Base-by-base conservation (phyloP, 2,888 invertebrate species). In the Eupithecia pulchellata region DNA sequence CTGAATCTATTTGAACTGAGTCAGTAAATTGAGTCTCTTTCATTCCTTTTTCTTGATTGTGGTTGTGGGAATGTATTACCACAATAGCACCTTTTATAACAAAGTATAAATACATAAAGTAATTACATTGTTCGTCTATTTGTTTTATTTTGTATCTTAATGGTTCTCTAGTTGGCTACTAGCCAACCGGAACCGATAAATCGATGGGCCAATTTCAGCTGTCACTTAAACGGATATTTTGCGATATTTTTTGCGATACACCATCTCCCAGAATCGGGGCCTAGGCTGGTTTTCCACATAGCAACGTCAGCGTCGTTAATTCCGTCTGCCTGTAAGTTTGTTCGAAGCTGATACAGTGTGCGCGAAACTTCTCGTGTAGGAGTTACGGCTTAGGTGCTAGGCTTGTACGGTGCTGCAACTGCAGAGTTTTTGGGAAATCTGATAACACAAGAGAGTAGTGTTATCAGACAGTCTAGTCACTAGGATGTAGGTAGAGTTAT, bases 241-340 rank as follows among this genome's bases (percentile, higher is more conserved):
- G 6, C n/a, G 42, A 42, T 47, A 9, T 20, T 20, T 47, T 47
- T 4, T 47, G 4, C 20, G 20, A 20, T 47, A 47, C 47, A 20
- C 11, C 25, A 25, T 25, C 52, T 25, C 4, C 52, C 52, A 52
- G 25, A 25, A 25, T 52, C 52, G 4, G 52, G 52, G 52, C 25
- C 42, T 11, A 20, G 20, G 42, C 9, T n/a, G 9, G 57, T 57
- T 57, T 57, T 57, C 29, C 29, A 29, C 57, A 20, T 57, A 57
- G 29, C 57, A 57, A 29, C 57, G 57, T 30, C 57, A 29, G 57
- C 29, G 57, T 29, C 60, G 60, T 32, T 30, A 60, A 60, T 60
- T 60, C 60, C 60, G 30, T 60, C 60, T 60, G 60, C 32, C 60
- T 60, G 60, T 60, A 63, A 63, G 39, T 63, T 63, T 42, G 63